Percentiles rank a stretch among this genome's conserved stretches.
Conservation (phyloP, 2,888 invertebrate species). For the Aspidiotus destructor region DNA sequence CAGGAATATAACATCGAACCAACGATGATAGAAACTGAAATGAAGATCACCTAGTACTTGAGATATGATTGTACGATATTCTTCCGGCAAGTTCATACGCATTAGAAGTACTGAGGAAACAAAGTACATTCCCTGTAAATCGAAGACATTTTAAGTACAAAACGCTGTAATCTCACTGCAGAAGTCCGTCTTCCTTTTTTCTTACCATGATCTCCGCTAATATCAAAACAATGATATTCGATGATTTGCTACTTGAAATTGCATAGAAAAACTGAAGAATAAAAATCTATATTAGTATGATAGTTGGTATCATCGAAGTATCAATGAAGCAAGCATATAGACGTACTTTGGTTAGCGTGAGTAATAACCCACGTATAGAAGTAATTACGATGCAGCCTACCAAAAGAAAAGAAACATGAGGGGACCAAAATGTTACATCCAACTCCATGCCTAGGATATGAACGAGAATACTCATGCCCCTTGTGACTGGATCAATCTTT, state of each 20-base stretch:
- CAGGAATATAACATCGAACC: slow-evolving; percentile 99
- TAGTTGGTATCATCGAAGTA: background rate
- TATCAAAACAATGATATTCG: slow-evolving; percentile 92
- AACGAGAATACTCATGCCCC: slow-evolving; percentile 91
- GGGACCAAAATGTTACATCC: slow-evolving; percentile 98
- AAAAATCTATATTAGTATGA: slow-evolving; percentile 35
- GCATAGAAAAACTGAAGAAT: slow-evolving; percentile 91
- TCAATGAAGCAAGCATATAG: background rate
- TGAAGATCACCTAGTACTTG: slow-evolving; percentile 92
- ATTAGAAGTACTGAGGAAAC: slow-evolving; percentile 93
- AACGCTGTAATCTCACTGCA: background rate
- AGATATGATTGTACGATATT: slow-evolving; percentile 86
- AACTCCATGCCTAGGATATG: slow-evolving; percentile 93
- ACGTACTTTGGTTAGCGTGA: slow-evolving; percentile 89
- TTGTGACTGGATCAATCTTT: slow-evolving; percentile 94
- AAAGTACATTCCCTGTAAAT: slow-evolving; percentile 89
- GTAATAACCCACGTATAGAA: slow-evolving; percentile 86
- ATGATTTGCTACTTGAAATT: slow-evolving; percentile 96
- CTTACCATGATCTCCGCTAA: slow-evolving; percentile 91
- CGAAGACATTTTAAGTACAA: background rate
- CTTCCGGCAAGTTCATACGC: slow-evolving; percentile 98
- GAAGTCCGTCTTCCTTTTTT: background rate
- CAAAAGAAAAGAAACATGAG: slow-evolving; percentile 92
- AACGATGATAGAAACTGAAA: slow-evolving; percentile 97
- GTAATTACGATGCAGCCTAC: slow-evolving; percentile 97